Evolutionary conservation across 1,140 invertebrate species (phyloP).

Genomic region (Gonioctena quinquepunctata): DNA sequence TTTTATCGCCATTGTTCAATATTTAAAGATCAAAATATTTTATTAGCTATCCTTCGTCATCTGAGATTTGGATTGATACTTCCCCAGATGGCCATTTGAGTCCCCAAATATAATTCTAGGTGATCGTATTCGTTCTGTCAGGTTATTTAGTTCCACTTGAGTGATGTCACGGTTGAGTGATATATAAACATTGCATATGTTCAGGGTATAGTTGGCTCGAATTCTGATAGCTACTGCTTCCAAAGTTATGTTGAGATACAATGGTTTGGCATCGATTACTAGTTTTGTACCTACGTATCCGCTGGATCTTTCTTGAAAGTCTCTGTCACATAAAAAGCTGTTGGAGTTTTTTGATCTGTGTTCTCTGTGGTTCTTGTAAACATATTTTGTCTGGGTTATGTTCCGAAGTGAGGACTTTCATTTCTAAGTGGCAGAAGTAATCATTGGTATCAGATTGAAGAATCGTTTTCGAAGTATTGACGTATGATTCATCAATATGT

Average conservation of each 20-base stretch:
- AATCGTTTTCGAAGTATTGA: background rate
- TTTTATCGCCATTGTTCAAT: background rate
- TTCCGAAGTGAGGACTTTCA: background rate
- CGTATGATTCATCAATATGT: background rate
- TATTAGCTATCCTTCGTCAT: too few species aligned
- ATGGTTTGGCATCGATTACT: too few species aligned
- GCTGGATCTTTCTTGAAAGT: background rate
- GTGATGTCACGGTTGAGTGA: background rate
- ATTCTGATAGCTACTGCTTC: too few species aligned
- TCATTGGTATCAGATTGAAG: background rate
- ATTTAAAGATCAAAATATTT: background rate
- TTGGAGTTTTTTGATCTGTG: background rate
- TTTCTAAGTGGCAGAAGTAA: background rate
- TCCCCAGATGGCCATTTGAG: too few species aligned
- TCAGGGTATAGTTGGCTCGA: background rate
- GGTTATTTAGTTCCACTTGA: background rate
- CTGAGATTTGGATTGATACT: too few species aligned
- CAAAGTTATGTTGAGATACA: too few species aligned
- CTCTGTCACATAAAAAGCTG: background rate
- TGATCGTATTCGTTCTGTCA: background rate
- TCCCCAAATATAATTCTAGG: too few species aligned
- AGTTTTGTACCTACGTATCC: too few species aligned
- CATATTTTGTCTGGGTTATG: background rate
- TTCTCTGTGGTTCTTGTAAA: background rate
- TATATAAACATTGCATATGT: background rate